phyloP scores from a whole-genome alignment of 2,888 invertebrate species.

The Sycophila texana region DNA sequence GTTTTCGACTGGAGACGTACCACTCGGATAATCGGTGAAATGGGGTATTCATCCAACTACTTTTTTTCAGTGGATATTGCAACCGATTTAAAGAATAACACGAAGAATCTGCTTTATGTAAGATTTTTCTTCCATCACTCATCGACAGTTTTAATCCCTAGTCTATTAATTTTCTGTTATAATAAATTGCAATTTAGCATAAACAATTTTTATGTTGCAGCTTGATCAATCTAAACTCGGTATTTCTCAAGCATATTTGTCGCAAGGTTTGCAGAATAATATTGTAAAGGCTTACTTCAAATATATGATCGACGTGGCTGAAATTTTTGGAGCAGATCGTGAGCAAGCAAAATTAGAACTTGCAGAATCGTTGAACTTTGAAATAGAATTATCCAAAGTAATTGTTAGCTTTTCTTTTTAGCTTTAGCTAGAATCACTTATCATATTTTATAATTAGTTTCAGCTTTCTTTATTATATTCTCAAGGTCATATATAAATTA shows the following conservation, averaged over 20 bases:
- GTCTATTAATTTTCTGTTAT: no score
- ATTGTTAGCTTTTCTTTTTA: no score
- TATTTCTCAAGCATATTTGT: constrained; percentile 88
- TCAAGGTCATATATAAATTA: no score
- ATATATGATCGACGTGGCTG: constrained; percentile 91
- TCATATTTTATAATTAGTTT: no score
- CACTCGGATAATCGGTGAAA: constrained; percentile 86
- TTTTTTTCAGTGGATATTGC: constrained; percentile 89
- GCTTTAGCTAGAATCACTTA: no score
- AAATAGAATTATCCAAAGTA: constrained; percentile 93
- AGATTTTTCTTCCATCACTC: constrained; percentile 67
- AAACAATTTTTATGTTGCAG: constrained; percentile 54
- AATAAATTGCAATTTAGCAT: no score
- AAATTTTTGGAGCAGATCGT: constrained; percentile 86
- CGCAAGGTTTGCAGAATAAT: constrained; percentile 88
- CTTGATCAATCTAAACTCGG: constrained; percentile 91
- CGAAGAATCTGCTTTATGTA: constrained; percentile 89
- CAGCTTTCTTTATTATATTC: no score
- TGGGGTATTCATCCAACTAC: constrained; percentile 91
- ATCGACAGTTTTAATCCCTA: not conserved
- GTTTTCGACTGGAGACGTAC: constrained; percentile 89
- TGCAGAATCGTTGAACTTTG: constrained; percentile 88
- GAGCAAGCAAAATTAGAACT: constrained; percentile 83
- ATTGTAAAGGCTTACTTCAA: constrained; percentile 89
- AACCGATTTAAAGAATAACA: constrained; percentile 90